Evolutionary conservation across 2,888 invertebrate genomes (phyloP), one percentile per base, ranked within the genome.

Genomic region (Hirtodrosophila histrioides): DNA sequence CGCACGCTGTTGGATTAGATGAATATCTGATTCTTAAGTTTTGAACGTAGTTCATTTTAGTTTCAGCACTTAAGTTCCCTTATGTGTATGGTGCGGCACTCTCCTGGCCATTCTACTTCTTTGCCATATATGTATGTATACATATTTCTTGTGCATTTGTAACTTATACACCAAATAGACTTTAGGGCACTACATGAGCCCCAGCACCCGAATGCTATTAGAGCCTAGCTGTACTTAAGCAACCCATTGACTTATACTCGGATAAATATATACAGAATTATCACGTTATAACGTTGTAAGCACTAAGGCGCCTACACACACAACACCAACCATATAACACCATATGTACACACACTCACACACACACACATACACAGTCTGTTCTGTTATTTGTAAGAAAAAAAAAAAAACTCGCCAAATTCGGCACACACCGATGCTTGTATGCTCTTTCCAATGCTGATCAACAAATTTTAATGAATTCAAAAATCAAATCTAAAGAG

Each of bases 131-230:
- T 12, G 29, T 29, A 49, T 12, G 45, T 12, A 33, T 29, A 27
- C 23, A 43, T 45, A 31, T 43, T 11, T 33, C 17, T 46, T 62
- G 65, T 63, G 78, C 78, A 81, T 80, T 81, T 80, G 65, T 69
- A 78, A 75, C 54, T 54, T 57, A 48, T 44, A 70, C 76, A 51
- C 43, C 43, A 46, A 58, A 56, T 62, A 57, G 60, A 75, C 75
- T 71, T 75, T 54, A 36, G 54, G 51, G 37, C 50, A 62, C 36
- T n/a, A 44, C 29, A 51, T 45, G 36, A 33, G 35, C 51, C 65
- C 56, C 44, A 46, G 48, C 17, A 41, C 36, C 37, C 48, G 40
- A 51, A 36, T 40, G 44, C 17, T 35, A 35, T 40, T 63, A 50
- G 57, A 35, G 37, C 44, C 49, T 65, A 60, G 33, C 49, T 65